Conservation (phyloP, 2,888 invertebrate genomes). For the Pheosia tremula region DNA sequence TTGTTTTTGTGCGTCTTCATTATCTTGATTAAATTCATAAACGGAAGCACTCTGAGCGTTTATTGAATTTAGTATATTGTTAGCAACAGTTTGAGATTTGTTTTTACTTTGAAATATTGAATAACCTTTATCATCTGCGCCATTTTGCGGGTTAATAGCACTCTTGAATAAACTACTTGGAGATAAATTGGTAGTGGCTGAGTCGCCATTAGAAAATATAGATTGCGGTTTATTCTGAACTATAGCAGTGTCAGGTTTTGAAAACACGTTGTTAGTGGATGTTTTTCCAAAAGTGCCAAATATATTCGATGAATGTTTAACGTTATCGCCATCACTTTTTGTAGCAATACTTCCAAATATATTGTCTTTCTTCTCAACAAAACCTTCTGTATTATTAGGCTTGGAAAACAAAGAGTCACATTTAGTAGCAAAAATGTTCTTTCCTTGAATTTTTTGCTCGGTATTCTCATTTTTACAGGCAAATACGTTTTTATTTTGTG, state of each 20-base stretch:
- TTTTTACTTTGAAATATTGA: conserved; percentile 72
- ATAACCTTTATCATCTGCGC: conserved; percentile 51
- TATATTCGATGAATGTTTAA: conserved; percentile 51
- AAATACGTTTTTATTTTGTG: conserved; percentile 29
- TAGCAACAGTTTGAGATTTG: conserved; percentile 63
- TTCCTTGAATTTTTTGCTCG: conserved; percentile 7
- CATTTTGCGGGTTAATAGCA: conserved; percentile 50
- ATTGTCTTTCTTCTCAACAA: conserved; percentile 47
- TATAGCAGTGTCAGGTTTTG: conserved; percentile 33
- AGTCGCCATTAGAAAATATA: conserved; percentile 54
- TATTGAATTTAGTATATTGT: conserved; percentile 65
- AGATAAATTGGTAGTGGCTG: conserved; percentile 48
- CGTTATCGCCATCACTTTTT: conserved; percentile 32
- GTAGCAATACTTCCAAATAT: conserved; percentile 54
- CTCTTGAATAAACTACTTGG: conserved; percentile 73
- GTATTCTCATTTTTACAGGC: conserved; percentile 13
- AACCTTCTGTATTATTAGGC: conserved; percentile 40
- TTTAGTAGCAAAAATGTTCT: conserved; percentile 37
- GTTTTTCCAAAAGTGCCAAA: conserved; percentile 58
- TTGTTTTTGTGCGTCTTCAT: conserved; percentile 39
- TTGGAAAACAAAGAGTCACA: conserved; percentile 43
- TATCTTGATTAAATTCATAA: conserved; percentile 64
- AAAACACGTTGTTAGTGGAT: conserved; percentile 42
- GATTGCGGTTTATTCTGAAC: conserved; percentile 30
- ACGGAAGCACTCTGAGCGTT: conserved; percentile 44